phyloP scores from a whole-genome alignment of 2,888 invertebrate genomes.

The Dicyrtomina minuta region DNA sequence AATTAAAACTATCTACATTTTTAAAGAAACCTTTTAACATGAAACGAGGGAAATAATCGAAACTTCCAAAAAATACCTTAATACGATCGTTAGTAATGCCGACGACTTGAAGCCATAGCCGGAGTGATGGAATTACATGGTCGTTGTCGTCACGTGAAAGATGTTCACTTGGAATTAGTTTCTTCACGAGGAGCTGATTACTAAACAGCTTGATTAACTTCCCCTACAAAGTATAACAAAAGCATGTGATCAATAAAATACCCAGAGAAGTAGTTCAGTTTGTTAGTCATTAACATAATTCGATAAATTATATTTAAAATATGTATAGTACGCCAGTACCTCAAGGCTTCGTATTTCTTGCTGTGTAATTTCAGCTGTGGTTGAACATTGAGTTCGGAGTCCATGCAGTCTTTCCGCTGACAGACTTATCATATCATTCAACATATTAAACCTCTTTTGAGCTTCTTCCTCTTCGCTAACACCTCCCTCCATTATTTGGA shows the following conservation, averaged over 20 bases:
- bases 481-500: constrained; percentile 26
- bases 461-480: constrained; percentile 65
- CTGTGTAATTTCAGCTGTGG: constrained; percentile 88
- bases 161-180: constrained; percentile 69
- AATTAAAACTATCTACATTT: no score
- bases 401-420: constrained; percentile 91
- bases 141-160: constrained; percentile 65
- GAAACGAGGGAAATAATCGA: neutral
- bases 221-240: constrained; percentile 71
- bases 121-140: constrained; percentile 67
- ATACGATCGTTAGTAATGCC: constrained; percentile 74
- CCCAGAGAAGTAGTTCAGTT: no score
- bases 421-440: constrained; percentile 95
- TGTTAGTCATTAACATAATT: no score
- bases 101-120: constrained; percentile 90
- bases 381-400: constrained; percentile 88
- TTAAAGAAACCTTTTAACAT: no score
- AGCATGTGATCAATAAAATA: neutral
- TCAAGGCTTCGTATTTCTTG: constrained; percentile 93
- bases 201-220: constrained; percentile 92
- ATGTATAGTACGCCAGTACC: no score
- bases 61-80: constrained; percentile 63
- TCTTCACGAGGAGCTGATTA: constrained; percentile 82
- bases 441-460: constrained; percentile 65
- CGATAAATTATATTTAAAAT: no score